These are phyloP conservation scores for Gastrophysa polygoni DNA, from an alignment of 2,888 invertebrate genomes.

Conservation along the genomic window DNA sequence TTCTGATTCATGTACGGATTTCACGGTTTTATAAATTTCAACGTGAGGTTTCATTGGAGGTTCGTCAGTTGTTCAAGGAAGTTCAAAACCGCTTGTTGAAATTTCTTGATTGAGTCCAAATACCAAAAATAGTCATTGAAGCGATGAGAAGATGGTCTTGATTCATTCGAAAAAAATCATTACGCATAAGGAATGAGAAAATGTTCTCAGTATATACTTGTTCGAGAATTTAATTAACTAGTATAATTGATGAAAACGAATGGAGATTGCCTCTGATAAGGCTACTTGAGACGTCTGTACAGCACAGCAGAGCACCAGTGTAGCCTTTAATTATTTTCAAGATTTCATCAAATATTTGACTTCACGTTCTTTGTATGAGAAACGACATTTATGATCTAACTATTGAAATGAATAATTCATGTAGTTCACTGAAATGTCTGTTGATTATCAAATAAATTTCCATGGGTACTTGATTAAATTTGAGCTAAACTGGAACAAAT, in stretches of 20 bases:
- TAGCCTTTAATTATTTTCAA: too few relatives aligned
- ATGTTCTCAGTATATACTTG: not conserved
- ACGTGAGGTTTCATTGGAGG: too few relatives aligned
- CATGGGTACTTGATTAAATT: too few relatives aligned
- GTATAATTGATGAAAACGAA: not conserved
- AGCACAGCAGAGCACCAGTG: not conserved
- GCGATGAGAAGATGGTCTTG: not conserved
- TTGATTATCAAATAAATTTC: too few relatives aligned
- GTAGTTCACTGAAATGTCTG: too few relatives aligned
- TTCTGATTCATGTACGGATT: too few relatives aligned
- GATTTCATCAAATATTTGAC: too few relatives aligned
- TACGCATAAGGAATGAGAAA: not conserved
- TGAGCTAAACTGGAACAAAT: too few relatives aligned
- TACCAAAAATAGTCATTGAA: not conserved
- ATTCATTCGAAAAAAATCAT: not conserved
- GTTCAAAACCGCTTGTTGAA: not conserved
- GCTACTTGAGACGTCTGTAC: not conserved
- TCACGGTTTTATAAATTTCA: too few relatives aligned
- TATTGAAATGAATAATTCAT: too few relatives aligned
- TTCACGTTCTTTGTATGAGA: too few relatives aligned
- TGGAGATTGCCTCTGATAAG: not conserved
- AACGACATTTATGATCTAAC: too few relatives aligned
- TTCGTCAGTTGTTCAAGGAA: not conserved
- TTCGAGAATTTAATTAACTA: not conserved
- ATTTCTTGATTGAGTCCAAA: not conserved